phyloP scores from a whole-genome alignment of 2,888 invertebrate species.

The Achlya flavicornis region DNA sequence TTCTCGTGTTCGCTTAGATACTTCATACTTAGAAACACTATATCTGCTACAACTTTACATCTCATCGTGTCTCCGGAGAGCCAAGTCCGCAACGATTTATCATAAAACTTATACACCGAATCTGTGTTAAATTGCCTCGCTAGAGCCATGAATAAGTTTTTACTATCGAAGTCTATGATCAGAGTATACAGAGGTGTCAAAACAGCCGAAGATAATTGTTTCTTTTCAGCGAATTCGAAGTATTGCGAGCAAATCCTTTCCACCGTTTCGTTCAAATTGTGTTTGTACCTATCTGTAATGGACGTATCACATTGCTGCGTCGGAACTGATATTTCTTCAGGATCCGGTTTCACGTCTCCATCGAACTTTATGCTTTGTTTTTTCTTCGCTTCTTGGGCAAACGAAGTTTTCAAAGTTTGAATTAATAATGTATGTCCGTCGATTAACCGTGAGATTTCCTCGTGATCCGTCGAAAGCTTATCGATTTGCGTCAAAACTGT shows the following conservation, averaged over 20 bases:
- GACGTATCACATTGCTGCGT: constrained; percentile 33
- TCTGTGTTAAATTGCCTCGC: constrained; percentile 52
- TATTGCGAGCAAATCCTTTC: constrained; percentile 79
- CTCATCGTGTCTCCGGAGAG: constrained; percentile 76
- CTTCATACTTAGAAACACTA: constrained; percentile 85
- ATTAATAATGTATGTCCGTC: constrained; percentile 62
- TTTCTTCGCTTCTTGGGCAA: constrained; percentile 49
- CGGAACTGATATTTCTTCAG: background rate
- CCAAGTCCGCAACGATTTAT: constrained; percentile 72
- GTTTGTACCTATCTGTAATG: constrained; percentile 58
- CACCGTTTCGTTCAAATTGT: constrained; percentile 72
- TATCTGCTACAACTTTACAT: constrained; percentile 82
- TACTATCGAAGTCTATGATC: constrained; percentile 82
- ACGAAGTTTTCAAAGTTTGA: constrained; percentile 51
- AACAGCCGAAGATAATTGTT: constrained; percentile 67
- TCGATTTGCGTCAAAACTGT: constrained; percentile 56
- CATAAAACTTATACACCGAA: constrained; percentile 54
- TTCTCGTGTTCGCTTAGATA: constrained; percentile 82
- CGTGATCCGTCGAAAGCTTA: constrained; percentile 62
- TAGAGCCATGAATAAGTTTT: constrained; percentile 79
- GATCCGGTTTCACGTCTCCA: constrained; percentile 34
- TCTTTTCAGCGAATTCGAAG: constrained; percentile 78
- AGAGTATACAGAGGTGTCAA: constrained; percentile 81
- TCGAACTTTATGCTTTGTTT: constrained; percentile 55
- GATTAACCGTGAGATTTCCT: constrained; percentile 69